Evolutionary conservation across 1,140 invertebrate species (phyloP).

Genomic region (Aphidius ervi): DNA sequence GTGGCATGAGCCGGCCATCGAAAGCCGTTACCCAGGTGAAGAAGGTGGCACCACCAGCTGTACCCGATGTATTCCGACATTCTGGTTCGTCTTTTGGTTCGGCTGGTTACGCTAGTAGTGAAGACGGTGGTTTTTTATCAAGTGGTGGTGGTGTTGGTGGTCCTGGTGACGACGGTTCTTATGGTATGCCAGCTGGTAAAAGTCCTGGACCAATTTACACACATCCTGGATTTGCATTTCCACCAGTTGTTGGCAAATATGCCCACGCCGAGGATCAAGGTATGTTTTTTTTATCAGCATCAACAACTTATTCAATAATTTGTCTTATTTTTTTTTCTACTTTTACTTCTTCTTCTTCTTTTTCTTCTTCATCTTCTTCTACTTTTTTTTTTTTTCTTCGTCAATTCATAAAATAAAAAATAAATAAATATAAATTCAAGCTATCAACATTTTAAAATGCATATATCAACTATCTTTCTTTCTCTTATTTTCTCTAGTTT

Average conservation of each 20-base stretch:
- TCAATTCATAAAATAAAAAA: not conserved
- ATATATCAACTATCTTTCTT: too few relatives aligned
- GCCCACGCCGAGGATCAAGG: slow-evolving; percentile 62
- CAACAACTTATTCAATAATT: too few relatives aligned
- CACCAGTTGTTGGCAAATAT: slow-evolving; percentile 50
- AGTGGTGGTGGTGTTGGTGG: slow-evolving; percentile 40
- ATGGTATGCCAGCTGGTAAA: slow-evolving; percentile 53
- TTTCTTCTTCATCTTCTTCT: too few relatives aligned
- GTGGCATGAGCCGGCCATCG: slow-evolving; percentile 74
- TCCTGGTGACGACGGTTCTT: slow-evolving; percentile 45
- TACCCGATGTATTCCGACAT: slow-evolving; percentile 73
- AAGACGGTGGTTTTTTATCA: slow-evolving; percentile 61
- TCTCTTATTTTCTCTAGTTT: too few relatives aligned
- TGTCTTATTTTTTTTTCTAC: too few relatives aligned
- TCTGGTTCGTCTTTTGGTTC: slow-evolving; percentile 70
- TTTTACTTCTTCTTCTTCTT: too few relatives aligned
- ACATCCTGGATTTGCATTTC: slow-evolving; percentile 57
- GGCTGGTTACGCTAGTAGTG: slow-evolving; percentile 71
- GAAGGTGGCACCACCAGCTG: slow-evolving; percentile 77
- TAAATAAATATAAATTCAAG: not conserved
- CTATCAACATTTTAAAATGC: slow-evolving; percentile 1
- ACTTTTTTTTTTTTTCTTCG: slow-evolving; percentile 5
- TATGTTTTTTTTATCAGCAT: slow-evolving; percentile 17
- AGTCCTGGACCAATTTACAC: slow-evolving; percentile 56
- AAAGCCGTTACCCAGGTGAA: slow-evolving; percentile 73